Conservation (phyloP, 2,113 vertebrate species). For the Gobius niger region DNA sequence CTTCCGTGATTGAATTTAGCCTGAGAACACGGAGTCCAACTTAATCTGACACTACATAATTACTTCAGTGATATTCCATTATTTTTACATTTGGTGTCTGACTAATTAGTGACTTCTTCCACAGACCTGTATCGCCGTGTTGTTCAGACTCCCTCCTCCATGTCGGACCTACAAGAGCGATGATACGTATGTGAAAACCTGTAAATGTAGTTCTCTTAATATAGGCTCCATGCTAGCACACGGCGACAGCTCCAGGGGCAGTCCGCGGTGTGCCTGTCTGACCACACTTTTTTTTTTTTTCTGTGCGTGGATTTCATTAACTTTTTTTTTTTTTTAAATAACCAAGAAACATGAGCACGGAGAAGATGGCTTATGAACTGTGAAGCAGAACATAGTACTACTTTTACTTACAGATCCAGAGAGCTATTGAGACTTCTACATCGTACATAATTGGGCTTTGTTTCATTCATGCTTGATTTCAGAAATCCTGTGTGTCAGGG, state of each 20-base stretch:
- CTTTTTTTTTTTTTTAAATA: slow-evolving; percentile 1
- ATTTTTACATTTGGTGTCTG: not conserved
- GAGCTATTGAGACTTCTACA: not conserved
- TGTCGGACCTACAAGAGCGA: not conserved
- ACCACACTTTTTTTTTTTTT: not conserved
- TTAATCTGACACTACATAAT: not conserved
- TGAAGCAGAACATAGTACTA: not conserved
- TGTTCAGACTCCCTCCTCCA: not conserved
- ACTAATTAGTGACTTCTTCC: slow-evolving; percentile 8
- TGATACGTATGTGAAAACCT: slow-evolving; percentile 32
- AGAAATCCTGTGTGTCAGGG: too few relatives aligned
- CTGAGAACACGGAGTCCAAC: not conserved
- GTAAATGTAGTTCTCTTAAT: slow-evolving; percentile 32
- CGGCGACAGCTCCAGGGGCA: slow-evolving; percentile 11
- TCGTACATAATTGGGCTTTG: too few relatives aligned
- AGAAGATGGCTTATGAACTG: not conserved
- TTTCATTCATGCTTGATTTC: too few relatives aligned
- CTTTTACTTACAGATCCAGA: not conserved
- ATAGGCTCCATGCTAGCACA: slow-evolving; percentile 2
- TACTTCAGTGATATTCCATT: slow-evolving; percentile 1
- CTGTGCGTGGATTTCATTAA: not conserved
- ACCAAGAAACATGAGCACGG: not conserved
- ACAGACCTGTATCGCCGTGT: not conserved
- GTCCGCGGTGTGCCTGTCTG: slow-evolving; percentile 18
- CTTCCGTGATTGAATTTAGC: not conserved